Evolutionary conservation across 2,113 vertebrate genomes (phyloP).

Genomic region (Lophura nycthemera): DNA sequence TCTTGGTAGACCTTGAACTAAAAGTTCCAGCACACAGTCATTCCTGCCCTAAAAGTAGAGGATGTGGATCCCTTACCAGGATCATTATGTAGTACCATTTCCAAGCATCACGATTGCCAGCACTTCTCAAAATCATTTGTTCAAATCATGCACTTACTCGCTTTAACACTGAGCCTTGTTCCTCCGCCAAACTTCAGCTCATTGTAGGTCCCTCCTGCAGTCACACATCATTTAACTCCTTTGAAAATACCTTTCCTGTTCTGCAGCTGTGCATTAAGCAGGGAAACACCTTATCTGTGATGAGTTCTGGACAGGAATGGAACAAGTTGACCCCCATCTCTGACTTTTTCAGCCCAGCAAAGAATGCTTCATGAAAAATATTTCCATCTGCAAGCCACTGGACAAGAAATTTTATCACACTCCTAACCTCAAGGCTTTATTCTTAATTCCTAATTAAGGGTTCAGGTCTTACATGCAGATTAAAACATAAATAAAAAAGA

Average conservation of each 20-base stretch:
- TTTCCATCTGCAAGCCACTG: neutral
- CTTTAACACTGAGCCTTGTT: conserved; percentile 53
- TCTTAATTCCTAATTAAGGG: neutral
- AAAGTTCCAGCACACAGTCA: neutral
- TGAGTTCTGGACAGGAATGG: neutral
- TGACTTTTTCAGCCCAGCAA: neutral
- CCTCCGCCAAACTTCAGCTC: conserved; percentile 57
- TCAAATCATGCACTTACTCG: conserved; percentile 65
- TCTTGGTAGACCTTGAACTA: neutral
- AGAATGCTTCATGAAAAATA: neutral
- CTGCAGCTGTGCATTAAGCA: neutral
- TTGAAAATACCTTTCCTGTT: conserved; percentile 58
- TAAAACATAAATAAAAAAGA: neutral
- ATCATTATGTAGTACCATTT: rapidly evolving
- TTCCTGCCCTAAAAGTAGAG: neutral
- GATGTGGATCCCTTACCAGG: neutral
- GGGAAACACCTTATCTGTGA: neutral
- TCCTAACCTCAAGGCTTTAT: rapidly evolving
- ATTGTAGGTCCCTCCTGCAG: neutral
- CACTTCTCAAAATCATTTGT: neutral
- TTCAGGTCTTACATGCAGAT: neutral
- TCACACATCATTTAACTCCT: conserved; percentile 41
- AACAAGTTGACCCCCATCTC: no score
- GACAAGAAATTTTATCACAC: neutral
- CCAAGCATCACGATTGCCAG: neutral